A percentile compares a stretch with the other conserved stretches of the same genome.
Conservation (phyloP, 2,113 vertebrate genomes). For the Trachemys scripta region DNA sequence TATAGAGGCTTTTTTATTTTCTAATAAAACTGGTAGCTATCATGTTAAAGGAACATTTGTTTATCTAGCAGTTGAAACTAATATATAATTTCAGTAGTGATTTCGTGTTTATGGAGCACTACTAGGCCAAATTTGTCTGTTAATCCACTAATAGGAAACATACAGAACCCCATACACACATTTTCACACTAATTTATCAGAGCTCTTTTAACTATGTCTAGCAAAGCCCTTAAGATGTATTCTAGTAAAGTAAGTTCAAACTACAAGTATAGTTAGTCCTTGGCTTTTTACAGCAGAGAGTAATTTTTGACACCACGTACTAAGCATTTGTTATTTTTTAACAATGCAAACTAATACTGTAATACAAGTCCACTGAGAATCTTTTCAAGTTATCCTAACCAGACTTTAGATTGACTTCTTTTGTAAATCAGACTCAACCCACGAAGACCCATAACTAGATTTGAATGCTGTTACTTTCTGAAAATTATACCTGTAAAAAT, state of each 20-base stretch:
- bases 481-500: background rate
- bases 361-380: background rate
- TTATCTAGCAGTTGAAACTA: slow-evolving; percentile 31
- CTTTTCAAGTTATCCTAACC: background rate
- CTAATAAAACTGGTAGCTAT: background rate
- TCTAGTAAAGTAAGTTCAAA: background rate
- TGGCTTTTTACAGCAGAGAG: background rate
- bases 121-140: slow-evolving; percentile 25
- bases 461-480: background rate
- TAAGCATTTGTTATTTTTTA: background rate
- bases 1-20: background rate
- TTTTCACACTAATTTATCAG: background rate
- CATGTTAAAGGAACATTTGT: slow-evolving; percentile 32
- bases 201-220: slow-evolving; percentile 8
- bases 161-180: background rate
- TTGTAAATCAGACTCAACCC: background rate
- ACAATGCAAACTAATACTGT: background rate
- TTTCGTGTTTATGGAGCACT: slow-evolving; percentile 14
- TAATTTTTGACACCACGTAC: background rate
- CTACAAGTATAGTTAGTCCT: background rate
- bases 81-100: slow-evolving; percentile 17
- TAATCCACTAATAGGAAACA: slow-evolving; percentile 35
- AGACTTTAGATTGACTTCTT: background rate
- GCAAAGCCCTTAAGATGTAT: background rate
- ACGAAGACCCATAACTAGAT: background rate